Base-by-base conservation (phyloP, 1,140 invertebrate genomes). In the Argopecten irradians region DNA sequence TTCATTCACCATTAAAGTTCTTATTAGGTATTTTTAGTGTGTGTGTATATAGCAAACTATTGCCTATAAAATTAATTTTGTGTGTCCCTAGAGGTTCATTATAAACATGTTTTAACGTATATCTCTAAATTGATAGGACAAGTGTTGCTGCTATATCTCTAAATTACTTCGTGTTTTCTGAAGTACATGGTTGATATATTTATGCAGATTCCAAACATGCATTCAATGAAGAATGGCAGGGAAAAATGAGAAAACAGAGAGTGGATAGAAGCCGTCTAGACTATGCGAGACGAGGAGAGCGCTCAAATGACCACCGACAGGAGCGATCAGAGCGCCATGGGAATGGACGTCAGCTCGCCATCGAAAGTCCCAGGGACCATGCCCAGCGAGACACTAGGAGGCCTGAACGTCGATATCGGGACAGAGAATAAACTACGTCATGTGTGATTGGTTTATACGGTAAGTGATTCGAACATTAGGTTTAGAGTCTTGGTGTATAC, bases 141-240 rank as follows among this genome's bases (percentile, higher is more conserved):
- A 22, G n/a, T 1, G 22, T n/a, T 85, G 19, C 22, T 11, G 19
- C 85, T 46, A 33, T 2, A 55, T 11, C 39, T 41, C 22, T 28
- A 36, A 13, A 28, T 32, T 34, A 11, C 14, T 1, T 28, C 41
- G 14, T 32, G 5, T 43, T 34, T 34, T 11, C 19, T 0, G 5
- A 82, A 35, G 16, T 41, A 71, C 82, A 32, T 14, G 43, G 82
- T 83, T 34, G 39, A 1, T 34, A 36, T 39, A 36, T 36, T 33
- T 43, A 28, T 89, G 33, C 46, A 93, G 92, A 87, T 85, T 89
- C 91, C 85, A 90, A 91, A n/a, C 84, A 88, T n/a, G 85, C 46
- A 33, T 93, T 93, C 90, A 91, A 93, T 46, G 82, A 82, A 34
- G 92, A 93, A 39, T 93, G 89, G 88, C 86, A 90, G 83, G 89